phyloP scores from a whole-genome alignment of 2,797 vertebrate genomes.

The Smutsia gigantea region DNA sequence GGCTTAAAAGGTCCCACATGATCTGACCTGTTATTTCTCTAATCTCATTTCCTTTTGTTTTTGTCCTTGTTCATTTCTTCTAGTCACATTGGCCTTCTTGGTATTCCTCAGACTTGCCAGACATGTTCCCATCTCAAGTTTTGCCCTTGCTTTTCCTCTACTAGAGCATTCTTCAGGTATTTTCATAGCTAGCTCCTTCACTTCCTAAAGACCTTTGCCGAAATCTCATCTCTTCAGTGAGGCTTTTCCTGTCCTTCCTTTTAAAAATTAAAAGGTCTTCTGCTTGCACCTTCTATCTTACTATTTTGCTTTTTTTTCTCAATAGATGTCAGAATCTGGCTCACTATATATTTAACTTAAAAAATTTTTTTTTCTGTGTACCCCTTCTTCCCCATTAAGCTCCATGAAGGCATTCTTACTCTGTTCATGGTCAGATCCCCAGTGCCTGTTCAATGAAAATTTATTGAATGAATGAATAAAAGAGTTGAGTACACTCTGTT shows the following conservation, averaged over 20 bases:
- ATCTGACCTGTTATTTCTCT: not conserved
- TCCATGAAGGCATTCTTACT: not conserved
- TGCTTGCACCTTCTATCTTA: not conserved
- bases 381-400: not conserved
- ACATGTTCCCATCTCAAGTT: not conserved
- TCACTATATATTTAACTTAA: not conserved
- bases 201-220: not conserved
- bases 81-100: not conserved
- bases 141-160: not conserved
- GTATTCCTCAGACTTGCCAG: not conserved
- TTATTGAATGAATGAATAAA: not conserved
- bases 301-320: not conserved
- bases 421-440: not conserved
- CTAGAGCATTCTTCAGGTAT: not conserved
- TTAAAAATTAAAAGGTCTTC: not conserved
- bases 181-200: not conserved
- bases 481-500: not conserved
- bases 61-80: not conserved
- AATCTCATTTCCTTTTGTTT: not conserved
- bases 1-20: not conserved
- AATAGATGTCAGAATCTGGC: not conserved
- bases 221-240: not conserved
- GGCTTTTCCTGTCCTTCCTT: not conserved
- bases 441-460: not conserved
- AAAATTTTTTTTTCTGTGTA: no score